Base-by-base conservation (phyloP, 1,140 invertebrate species). In the Kradibia gibbosae region DNA sequence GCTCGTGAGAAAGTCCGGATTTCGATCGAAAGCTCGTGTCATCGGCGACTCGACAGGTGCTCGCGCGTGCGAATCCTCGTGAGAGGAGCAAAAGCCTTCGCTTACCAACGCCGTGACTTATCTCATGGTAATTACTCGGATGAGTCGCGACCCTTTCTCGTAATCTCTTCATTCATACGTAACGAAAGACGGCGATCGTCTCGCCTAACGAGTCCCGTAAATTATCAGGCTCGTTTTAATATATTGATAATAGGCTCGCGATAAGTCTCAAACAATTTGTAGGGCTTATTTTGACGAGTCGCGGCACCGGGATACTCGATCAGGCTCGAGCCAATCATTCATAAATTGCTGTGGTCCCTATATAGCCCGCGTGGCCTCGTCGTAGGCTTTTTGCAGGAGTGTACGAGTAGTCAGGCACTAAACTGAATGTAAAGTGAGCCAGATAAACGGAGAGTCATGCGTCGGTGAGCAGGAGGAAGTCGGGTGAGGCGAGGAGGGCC, bases 1-100 rank as follows among this genome's bases (percentile, higher is more conserved):
- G n/a, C 31, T 13, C 75, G 75, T 67, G 75, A 78, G 75, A 67
- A 78, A 78, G n/a, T 67, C 62, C 62, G 62, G 2, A 39, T 28
- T 67, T 36, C 62, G 5, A n/a, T 10, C 62, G 20, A 17, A 62
- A 36, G 2, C 22, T 67, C 62, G 62, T 67, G 62, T 67, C 62
- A 67, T 36, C 36, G 36, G 5, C 0, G 34, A 39, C n/a, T 67
- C 62, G 62, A 67, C 62, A 67, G 62, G 62, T 67, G 62, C 7
- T 10, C 28, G 25, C 34, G 1, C 8, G 31, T 62, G 3, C 60
- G 31, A 34, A 34, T 62, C 60, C 25, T 62, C 34, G 31, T 34
- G 13, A 20, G 1, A 1, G 2, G 28, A 28, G 5, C 15, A 8
- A 17, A 0, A 11, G 62, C 7, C 39, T n/a, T 67, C 62, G 34